phyloP scores from a whole-genome alignment of 2,797 vertebrate genomes.

The Merluccius polli region DNA sequence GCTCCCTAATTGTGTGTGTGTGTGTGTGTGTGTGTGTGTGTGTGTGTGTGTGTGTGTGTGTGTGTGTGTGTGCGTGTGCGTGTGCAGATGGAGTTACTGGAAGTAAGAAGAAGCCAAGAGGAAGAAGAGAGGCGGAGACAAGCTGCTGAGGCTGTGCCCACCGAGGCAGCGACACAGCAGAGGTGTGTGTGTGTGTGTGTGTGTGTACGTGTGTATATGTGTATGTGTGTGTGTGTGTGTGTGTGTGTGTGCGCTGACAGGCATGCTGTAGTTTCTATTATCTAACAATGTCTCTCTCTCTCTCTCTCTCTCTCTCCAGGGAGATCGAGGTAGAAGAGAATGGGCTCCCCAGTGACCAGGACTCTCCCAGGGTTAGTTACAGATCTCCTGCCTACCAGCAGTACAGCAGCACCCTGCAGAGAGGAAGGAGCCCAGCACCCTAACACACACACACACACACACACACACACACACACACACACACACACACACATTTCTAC shows the following conservation, averaged over 20 bases:
- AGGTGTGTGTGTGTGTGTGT: slow-evolving; percentile 65
- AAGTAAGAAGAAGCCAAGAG: slow-evolving; percentile 91
- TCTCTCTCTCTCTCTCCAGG: slow-evolving; percentile 61
- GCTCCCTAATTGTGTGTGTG: too few relatives aligned
- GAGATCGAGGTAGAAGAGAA: slow-evolving; percentile 89
- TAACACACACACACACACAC: slow-evolving; percentile 53
- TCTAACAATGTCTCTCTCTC: background rate
- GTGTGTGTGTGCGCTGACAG: background rate
- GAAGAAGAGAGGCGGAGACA: slow-evolving; percentile 87
- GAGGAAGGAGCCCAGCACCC: slow-evolving; percentile 79
- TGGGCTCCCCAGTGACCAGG: slow-evolving; percentile 89
- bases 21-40: too few relatives aligned
- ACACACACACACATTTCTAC: background rate
- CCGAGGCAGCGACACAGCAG: slow-evolving; percentile 76
- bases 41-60: too few relatives aligned
- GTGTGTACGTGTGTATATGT: background rate
- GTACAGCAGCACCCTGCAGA: slow-evolving; percentile 94
- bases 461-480: slow-evolving; percentile 10
- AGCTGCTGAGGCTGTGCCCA: slow-evolving; percentile 71
- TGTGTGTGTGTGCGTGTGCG: background rate
- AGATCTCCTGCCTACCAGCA: slow-evolving; percentile 94
- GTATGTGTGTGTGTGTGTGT: slow-evolving; percentile 13
- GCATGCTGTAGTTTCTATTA: background rate
- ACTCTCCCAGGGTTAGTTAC: slow-evolving; percentile 98
- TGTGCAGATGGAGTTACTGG: slow-evolving; percentile 87